A percentile compares a stretch with the other conserved stretches of the same genome.
phyloP scores from a whole-genome alignment of 2,113 vertebrate genomes.

The Neotoma lepida region DNA sequence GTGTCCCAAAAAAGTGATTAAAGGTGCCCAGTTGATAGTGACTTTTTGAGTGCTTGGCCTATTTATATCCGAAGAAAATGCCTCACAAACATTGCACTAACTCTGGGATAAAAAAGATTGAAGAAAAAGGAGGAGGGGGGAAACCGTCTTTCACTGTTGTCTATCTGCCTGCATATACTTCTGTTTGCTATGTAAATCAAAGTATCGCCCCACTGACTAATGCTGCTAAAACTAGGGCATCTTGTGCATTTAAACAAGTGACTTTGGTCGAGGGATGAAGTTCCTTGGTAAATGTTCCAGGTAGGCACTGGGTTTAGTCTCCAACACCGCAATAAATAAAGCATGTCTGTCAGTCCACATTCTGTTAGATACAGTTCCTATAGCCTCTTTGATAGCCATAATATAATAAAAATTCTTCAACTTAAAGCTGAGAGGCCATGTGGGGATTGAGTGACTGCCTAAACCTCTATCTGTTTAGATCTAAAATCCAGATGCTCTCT shows the following conservation, averaged over 20 bases:
- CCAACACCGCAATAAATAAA: background rate
- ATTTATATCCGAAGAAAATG: slow-evolving; percentile 58
- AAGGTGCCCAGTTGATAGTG: background rate
- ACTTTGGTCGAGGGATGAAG: background rate
- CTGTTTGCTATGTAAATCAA: background rate
- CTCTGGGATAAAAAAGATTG: slow-evolving; percentile 24
- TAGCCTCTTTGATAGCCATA: background rate
- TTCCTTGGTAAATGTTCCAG: background rate
- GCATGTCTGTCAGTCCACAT: background rate
- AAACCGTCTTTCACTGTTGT: slow-evolving; percentile 3
- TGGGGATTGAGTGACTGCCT: background rate
- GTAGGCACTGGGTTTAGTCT: background rate
- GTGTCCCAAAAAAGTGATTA: background rate
- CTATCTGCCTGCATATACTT: background rate
- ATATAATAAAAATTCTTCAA: slow-evolving; percentile 37
- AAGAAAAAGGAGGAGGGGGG: background rate
- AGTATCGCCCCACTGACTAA: slow-evolving; percentile 2
- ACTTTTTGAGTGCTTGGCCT: slow-evolving; percentile 41
- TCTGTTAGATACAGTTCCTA: slow-evolving; percentile 6
- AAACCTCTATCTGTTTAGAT: background rate
- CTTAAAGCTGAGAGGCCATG: background rate
- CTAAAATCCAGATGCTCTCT: background rate
- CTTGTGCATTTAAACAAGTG: background rate
- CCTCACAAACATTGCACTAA: slow-evolving; percentile 27
- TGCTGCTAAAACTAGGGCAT: background rate